Evolutionary conservation across 2,797 vertebrate genomes (phyloP).

Genomic region (Phrynocephalus forsythii): DNA sequence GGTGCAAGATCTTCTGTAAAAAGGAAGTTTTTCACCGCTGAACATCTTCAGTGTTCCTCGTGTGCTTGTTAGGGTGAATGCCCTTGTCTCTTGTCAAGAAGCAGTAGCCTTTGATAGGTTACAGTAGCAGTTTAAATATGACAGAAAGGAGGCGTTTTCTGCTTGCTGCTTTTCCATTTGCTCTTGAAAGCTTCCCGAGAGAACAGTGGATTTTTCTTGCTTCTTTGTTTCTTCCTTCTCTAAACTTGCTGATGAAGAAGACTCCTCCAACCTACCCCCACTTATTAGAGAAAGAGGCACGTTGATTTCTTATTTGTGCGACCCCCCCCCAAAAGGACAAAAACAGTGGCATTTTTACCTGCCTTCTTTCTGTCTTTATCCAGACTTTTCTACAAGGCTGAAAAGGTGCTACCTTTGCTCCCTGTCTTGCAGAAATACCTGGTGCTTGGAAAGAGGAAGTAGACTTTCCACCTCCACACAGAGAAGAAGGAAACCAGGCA

Average conservation of each 20-base stretch:
- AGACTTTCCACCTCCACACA: not conserved
- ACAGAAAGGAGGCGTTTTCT: too few relatives aligned
- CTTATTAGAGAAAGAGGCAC: not conserved
- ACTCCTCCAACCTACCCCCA: not conserved
- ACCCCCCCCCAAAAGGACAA: not conserved
- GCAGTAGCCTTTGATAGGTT: not conserved
- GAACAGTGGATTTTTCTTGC: not conserved
- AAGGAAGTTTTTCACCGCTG: not conserved
- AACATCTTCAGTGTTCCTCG: not conserved
- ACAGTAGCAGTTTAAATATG: not conserved
- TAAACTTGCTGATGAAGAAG: not conserved
- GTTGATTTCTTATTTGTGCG: not conserved
- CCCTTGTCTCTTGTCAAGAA: not conserved
- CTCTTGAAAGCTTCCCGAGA: not conserved
- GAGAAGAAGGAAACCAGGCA: not conserved
- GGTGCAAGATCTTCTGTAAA: not conserved
- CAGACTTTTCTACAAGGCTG: not conserved
- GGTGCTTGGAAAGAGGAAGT: not conserved
- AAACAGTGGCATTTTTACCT: not conserved
- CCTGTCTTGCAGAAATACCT: too few relatives aligned
- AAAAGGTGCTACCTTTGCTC: not conserved
- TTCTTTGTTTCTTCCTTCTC: not conserved
- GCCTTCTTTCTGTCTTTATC: not conserved
- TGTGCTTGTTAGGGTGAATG: not conserved
- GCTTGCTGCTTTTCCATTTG: not conserved